Evolutionary conservation across 2,888 invertebrate species (phyloP), one percentile per base, ranked within the genome.

Genomic region (Epirrhoe tristata): DNA sequence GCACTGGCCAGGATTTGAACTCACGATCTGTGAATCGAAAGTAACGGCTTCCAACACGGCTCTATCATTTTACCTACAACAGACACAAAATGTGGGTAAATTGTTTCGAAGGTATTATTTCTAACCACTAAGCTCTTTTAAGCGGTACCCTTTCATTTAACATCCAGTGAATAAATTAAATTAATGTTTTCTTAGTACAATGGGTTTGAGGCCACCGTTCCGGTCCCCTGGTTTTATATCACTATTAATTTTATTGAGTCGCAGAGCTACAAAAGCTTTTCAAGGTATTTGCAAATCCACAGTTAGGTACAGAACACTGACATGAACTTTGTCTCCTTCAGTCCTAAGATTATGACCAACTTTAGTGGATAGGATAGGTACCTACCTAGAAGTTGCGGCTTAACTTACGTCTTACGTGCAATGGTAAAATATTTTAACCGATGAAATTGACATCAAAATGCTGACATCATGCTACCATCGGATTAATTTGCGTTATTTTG

Each of bases 101-200:
- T 14, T 48, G 6, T 48, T 48, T 48, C 48, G 14, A 16, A 48
- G 14, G 14, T 48, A 16, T 7, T 48, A 7, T 46, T n/a, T 46
- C 16, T 48, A 48, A 12, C 48, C 6, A 8, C 17, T 12, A 52
- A 52, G 12, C 12, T 6, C 24, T 24, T 46, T 14, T 48, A 32
- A 32, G 46, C 14, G 48, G 46, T 32, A 50, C 34, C 17, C 16
- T 48, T 58, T 58, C 50, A 50, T 58, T 58, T 32, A 39, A 52
- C 39, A 24, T n/a, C 39, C 39, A 6, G 24, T 4, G 36, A 39
- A 56, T 62, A 56, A 56, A 56, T 61, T 61, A 70, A 71, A 73
- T 77, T 79, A 72, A 75, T 76, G 78, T 78, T 76, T 76, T 75
- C 74, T 51, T 32, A 63, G 32, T 52, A 58, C 57, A 58, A 52